Base-by-base conservation (phyloP, 1,140 invertebrate species). In the Spodoptera frugiperda region DNA sequence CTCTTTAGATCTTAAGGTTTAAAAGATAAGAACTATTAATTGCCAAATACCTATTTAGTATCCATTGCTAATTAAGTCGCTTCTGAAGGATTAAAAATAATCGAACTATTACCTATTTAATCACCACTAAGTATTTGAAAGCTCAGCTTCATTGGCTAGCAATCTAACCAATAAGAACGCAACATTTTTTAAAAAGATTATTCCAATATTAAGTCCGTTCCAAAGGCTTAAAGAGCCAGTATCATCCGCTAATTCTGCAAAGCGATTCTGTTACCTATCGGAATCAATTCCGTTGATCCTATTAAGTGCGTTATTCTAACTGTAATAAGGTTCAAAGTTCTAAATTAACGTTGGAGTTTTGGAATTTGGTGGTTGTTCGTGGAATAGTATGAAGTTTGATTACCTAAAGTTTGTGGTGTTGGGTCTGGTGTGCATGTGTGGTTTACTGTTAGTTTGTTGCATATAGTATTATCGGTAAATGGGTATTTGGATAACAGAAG, bases 261-360 rank as follows among this genome's bases (percentile, higher is more conserved):
- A 67, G 63, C 63, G 21, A 67, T 67, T 49, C 17, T 14, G 17
- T 67, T 39, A 39, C 33, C 33, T 39, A 49, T 67, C 63, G 46
- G 44, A 48, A 67, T 67, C 63, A 67, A 67, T 67, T 49, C 46
- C 44, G 3, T 6, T 67, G 17, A 67, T 67, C 63, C 63, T 49
- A 49, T 67, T 67, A 49, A 25, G 44, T 21, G 19, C 63, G 44
- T 48, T 48, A 25, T 67, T 65, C 10, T 10, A 48, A 67, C 63
- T 49, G 17, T 49, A 48, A 48, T 67, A 12, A 19, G 63, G 14
- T 11, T 25, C 33, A 21, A 65, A 21, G 2, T 65, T 46, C 30
- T 48, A 46, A 49, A 30, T 67, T 25, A 25, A 19, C 17, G n/a
- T 63, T 44, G n/a, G 15, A 44, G 59, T 63, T 33, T 33, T 19